phyloP scores from a whole-genome alignment of 2,888 invertebrate genomes.

The Hypomecis atomaria region DNA sequence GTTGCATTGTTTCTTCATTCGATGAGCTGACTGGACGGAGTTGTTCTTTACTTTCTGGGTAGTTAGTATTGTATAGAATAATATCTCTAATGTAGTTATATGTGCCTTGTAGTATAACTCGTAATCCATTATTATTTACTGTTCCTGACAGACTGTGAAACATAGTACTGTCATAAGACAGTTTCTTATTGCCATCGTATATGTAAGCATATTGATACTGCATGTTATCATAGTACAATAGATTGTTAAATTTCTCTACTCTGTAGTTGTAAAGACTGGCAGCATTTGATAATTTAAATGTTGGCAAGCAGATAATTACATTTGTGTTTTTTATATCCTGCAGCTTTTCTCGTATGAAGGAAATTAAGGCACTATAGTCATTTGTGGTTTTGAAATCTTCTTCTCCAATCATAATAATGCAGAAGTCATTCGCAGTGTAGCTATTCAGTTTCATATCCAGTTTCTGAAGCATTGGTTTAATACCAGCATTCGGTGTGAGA shows the following conservation, averaged over 20 bases:
- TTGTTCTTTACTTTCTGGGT: no score
- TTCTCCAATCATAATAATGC: neutral
- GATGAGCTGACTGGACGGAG: no score
- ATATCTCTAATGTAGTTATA: neutral
- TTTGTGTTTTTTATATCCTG: neutral
- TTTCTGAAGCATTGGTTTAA: neutral
- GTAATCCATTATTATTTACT: slow-evolving; percentile 1
- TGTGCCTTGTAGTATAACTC: neutral
- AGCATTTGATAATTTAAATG: neutral
- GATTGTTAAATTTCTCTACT: neutral
- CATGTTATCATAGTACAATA: neutral
- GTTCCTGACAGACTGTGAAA: neutral
- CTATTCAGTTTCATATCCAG: neutral
- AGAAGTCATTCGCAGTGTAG: neutral
- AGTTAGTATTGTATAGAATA: neutral
- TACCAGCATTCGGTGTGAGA: neutral
- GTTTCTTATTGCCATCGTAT: neutral
- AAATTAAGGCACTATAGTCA: neutral
- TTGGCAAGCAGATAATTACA: neutral
- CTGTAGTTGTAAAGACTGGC: neutral
- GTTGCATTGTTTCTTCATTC: neutral
- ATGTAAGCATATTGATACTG: slow-evolving; percentile 1
- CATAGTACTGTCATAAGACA: neutral
- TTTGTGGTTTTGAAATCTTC: neutral
- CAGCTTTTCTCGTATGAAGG: neutral